phyloP scores from a whole-genome alignment of 2,113 vertebrate species.

The Aspidoscelis tigris region DNA sequence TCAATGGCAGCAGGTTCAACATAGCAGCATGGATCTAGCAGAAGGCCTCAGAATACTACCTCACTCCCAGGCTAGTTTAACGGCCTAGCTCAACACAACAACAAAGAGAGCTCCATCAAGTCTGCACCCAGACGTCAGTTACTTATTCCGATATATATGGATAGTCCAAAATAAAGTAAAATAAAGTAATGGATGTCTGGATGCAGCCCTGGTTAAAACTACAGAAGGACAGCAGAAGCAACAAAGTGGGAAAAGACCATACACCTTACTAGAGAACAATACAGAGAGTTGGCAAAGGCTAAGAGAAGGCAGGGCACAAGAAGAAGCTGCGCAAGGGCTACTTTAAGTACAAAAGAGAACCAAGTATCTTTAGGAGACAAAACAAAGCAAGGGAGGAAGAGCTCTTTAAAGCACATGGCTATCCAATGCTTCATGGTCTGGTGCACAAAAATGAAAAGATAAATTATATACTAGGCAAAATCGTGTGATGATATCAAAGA shows the following conservation, averaged over 20 bases:
- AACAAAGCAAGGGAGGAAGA: not conserved
- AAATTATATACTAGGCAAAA: constrained; percentile 61
- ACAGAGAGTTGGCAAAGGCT: not conserved
- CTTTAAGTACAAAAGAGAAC: not conserved
- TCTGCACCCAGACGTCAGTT: no score
- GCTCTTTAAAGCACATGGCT: constrained; percentile 40
- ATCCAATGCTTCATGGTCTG: constrained; percentile 49
- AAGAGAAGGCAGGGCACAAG: no score
- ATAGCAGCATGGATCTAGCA: not conserved
- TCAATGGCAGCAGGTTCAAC: not conserved
- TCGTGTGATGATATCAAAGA: constrained; percentile 41
- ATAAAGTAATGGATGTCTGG: no score
- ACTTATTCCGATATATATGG: no score
- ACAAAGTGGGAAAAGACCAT: not conserved
- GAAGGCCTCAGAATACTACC: not conserved
- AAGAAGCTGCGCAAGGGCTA: no score
- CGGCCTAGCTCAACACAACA: not conserved
- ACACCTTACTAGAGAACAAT: not conserved
- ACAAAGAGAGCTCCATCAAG: not conserved
- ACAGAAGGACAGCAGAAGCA: not conserved
- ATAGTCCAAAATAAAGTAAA: no score
- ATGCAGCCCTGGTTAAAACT: not conserved
- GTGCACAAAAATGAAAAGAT: constrained; percentile 35
- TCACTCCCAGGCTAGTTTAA: not conserved
- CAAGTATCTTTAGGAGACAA: constrained; percentile 12